These are phyloP conservation scores for Trachelipus rathkii DNA, from an alignment of 1,140 invertebrate species.

Conservation along the genomic window DNA sequence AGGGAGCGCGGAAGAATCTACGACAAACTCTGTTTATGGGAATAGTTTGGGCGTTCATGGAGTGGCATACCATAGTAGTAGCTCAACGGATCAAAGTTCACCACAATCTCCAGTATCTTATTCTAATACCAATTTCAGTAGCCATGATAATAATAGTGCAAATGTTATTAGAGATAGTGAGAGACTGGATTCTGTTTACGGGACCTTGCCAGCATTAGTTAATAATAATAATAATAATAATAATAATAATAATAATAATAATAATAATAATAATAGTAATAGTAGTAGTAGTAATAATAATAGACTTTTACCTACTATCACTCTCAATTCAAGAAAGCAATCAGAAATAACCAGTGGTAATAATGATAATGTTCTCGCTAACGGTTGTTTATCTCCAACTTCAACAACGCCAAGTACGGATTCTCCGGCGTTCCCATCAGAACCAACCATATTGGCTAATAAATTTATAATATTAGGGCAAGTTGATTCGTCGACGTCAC, in stretches of 20 bases:
- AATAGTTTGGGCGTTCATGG: background rate
- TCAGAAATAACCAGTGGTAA: background rate
- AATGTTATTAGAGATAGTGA: background rate
- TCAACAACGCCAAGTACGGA: background rate
- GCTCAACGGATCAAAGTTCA: background rate
- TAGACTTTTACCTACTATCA: no score
- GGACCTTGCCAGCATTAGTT: background rate
- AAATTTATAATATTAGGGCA: background rate
- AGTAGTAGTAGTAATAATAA: no score
- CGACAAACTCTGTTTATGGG: background rate
- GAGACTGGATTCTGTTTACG: background rate
- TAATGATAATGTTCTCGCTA: background rate
- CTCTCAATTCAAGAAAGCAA: background rate
- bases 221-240: background rate
- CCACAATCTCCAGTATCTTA: background rate
- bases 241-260: background rate
- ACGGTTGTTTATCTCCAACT: background rate
- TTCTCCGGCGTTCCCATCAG: background rate
- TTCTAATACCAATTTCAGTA: background rate
- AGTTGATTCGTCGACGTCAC: background rate
- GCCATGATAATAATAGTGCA: background rate
- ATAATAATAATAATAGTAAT: background rate
- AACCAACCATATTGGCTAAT: background rate
- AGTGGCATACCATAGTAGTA: background rate
- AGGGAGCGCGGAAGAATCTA: background rate